Conservation (phyloP, 1,140 invertebrate genomes). For the Bombus soroeensis region DNA sequence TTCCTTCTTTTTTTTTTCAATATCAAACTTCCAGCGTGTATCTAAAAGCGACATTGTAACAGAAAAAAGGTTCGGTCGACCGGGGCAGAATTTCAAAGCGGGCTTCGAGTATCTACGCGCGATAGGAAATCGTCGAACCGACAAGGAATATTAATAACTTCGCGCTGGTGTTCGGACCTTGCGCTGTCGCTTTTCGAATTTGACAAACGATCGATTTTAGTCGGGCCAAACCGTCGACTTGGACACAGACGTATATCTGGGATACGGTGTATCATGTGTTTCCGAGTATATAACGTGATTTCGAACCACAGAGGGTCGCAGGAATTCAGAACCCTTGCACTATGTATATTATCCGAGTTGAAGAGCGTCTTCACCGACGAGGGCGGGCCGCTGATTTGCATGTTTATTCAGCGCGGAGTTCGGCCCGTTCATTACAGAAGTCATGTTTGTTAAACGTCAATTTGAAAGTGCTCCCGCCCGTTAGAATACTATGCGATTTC, state of each 20-base stretch:
- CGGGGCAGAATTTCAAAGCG: conserved; percentile 28
- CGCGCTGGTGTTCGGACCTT: not conserved
- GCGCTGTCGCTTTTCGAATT: not conserved
- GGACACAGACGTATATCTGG: not conserved
- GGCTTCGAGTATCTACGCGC: not conserved
- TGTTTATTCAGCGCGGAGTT: conserved; percentile 2
- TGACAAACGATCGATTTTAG: conserved; percentile 7
- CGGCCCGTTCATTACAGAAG: not conserved
- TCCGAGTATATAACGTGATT: not conserved
- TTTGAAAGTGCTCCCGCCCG: not conserved
- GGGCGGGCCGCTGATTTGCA: conserved; percentile 3
- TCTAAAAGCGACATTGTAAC: conserved; percentile 24
- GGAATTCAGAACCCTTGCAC: not conserved
- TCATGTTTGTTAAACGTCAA: conserved; percentile 13
- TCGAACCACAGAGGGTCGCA: not conserved
- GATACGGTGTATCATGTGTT: not conserved
- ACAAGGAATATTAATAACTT: conserved; percentile 17
- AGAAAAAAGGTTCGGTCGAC: not conserved
- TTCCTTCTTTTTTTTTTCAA: conserved; percentile 1
- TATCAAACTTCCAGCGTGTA: conserved; percentile 43
- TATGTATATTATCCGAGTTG: not conserved
- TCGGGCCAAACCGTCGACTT: not conserved
- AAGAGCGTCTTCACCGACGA: not conserved
- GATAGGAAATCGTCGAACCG: conserved; percentile 7
- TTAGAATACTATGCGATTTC: not conserved